Conservation (phyloP, 2,113 vertebrate genomes). For the Planiliza haematocheilus region DNA sequence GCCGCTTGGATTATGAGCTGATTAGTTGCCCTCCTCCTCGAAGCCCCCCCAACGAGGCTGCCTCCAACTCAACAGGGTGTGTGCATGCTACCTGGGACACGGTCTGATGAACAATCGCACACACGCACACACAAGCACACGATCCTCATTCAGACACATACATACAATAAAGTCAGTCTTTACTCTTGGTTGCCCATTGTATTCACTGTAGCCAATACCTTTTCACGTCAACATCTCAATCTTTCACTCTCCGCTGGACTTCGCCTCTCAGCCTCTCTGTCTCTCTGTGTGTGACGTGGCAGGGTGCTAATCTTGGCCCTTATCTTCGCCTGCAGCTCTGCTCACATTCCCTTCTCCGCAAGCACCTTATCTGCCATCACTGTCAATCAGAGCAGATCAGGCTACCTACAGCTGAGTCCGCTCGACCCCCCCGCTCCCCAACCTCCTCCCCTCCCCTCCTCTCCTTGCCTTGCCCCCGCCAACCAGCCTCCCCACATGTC, state of each 20-base stretch:
- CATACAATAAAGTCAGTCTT: slow-evolving; percentile 51
- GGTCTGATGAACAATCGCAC: slow-evolving; percentile 56
- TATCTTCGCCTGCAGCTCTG: slow-evolving; percentile 81
- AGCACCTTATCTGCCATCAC: slow-evolving; percentile 81
- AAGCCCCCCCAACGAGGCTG: slow-evolving; percentile 42
- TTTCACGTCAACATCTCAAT: slow-evolving; percentile 73
- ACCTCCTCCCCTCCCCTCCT: no score
- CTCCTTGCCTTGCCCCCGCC: slow-evolving; percentile 1
- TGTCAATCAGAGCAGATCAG: slow-evolving; percentile 84
- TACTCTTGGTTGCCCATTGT: slow-evolving; percentile 64
- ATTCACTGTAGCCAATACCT: slow-evolving; percentile 65
- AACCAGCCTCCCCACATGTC: slow-evolving; percentile 35
- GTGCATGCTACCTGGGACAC: slow-evolving; percentile 66
- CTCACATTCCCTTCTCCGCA: slow-evolving; percentile 73
- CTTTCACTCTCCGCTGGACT: slow-evolving; percentile 58
- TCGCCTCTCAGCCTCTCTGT: slow-evolving; percentile 37
- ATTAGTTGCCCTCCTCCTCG: slow-evolving; percentile 73
- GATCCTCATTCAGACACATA: slow-evolving; percentile 32
- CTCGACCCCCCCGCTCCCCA: slow-evolving; percentile 36
- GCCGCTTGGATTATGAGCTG: slow-evolving; percentile 79
- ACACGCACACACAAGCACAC: slow-evolving; percentile 21
- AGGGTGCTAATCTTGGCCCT: slow-evolving; percentile 80
- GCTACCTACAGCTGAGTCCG: slow-evolving; percentile 76
- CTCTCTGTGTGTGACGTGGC: slow-evolving; percentile 62
- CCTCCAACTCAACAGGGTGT: slow-evolving; percentile 58